Evolutionary conservation across 2,113 vertebrate genomes (phyloP).

Genomic region (Sprattus sprattus): DNA sequence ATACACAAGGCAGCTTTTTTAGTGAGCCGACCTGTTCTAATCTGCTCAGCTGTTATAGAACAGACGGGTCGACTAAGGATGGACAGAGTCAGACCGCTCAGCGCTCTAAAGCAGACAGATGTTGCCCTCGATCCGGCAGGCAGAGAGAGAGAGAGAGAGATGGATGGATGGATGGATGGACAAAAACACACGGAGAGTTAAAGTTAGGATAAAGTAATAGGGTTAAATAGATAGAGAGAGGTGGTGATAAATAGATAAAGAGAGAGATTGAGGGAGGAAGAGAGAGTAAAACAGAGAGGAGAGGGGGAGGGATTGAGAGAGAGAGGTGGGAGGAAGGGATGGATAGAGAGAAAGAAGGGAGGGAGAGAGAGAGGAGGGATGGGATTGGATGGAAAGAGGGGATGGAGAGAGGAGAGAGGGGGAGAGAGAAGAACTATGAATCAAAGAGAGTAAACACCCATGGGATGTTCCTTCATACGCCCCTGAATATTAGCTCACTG

Average conservation of each 20-base stretch:
- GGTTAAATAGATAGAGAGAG: too few species aligned
- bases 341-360: too few species aligned
- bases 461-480: background rate
- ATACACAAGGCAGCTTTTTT: background rate
- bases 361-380: too few species aligned
- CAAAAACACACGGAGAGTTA: background rate
- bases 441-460: background rate
- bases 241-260: too few species aligned
- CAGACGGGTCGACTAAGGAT: background rate
- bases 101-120: background rate
- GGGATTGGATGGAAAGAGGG: too few species aligned
- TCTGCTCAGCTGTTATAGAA: background rate
- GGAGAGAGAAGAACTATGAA: background rate
- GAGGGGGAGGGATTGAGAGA: background rate
- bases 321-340: background rate
- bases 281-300: background rate
- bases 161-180: background rate
- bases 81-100: background rate
- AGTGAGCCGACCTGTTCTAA: background rate
- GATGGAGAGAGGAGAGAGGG: background rate
- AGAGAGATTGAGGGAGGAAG: background rate
- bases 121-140: background rate
- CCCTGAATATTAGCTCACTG: background rate
- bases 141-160: background rate
- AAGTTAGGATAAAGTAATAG: too few species aligned